Evolutionary conservation across 2,113 vertebrate species (phyloP).

Genomic region (Etia nguti): DNA sequence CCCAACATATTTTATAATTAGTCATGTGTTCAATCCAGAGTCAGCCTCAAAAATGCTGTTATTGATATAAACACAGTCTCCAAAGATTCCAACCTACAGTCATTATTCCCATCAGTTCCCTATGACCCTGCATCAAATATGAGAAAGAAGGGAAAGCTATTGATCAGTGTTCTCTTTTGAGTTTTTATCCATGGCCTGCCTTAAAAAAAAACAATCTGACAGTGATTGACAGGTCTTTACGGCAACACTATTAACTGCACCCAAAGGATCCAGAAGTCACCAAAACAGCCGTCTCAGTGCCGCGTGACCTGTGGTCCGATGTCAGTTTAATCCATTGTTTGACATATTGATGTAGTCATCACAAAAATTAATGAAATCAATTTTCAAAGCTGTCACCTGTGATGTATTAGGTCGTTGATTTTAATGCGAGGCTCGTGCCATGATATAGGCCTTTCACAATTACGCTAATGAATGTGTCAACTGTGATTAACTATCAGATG

Average conservation of each 20-base stretch:
- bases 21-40: background rate
- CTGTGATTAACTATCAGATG: constrained; percentile 60
- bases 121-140: background rate
- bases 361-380: constrained; percentile 57
- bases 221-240: background rate
- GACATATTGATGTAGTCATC: constrained; percentile 41
- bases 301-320: background rate
- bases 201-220: background rate
- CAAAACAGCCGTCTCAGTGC: background rate
- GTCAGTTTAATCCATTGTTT: constrained; percentile 25
- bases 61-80: background rate
- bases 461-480: constrained; percentile 68
- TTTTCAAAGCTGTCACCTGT: constrained; percentile 46
- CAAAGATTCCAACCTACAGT: background rate
- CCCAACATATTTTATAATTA: background rate
- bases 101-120: background rate
- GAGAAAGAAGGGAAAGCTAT: background rate
- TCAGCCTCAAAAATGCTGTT: background rate
- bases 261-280: background rate
- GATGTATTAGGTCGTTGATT: constrained; percentile 63
- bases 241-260: background rate
- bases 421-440: constrained; percentile 45
- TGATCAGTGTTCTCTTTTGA: background rate
- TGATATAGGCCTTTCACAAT: constrained; percentile 59
- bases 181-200: background rate